Evolutionary conservation across 2,888 invertebrate genomes (phyloP), one percentile per base, ranked within the genome.

Genomic region (Amphipoea oculea): DNA sequence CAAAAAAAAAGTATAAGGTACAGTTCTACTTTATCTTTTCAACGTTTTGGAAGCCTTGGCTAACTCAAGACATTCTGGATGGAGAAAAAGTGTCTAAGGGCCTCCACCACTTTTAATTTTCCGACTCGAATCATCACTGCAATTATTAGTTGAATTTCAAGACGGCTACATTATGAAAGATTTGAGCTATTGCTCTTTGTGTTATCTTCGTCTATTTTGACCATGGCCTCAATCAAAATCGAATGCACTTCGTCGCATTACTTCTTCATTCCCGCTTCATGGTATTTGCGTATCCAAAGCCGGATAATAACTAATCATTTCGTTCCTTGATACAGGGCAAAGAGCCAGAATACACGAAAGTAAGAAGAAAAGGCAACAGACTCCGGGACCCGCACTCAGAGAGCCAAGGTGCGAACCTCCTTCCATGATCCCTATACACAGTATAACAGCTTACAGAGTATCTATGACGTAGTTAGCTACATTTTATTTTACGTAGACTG

Each of bases 311-410:
- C 57, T 1, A 40, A 40, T 20, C 0, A 36, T 65, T 45, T 45
- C 4, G 23, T 12, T 40, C 40, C 5, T 65, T 23, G 40, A 40
- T 23, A 79, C 95, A 98, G 98, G 98, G 97, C 89, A 98, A 98
- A 96, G 98, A 98, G 93, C 98, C 98, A 81, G 98, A 98, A 94
- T 98, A 98, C 92, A 98, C 98, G 7, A 98, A 98, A 97, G 98
- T 98, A 40, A 97, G 98, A 92, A 98, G 98, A 98, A 98, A 98
- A 98, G 98, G 98, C 87, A 98, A 98, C 86, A 97, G 98, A 91
- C 97, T 98, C 78, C 97, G 98, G 80, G 98, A 98, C 94, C 98
- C 98, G 23, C 98, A 98, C 95, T 98, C 98, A 4, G 98, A 98
- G 94, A 98, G 98, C 93, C 98, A 98, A 98, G 98, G 86, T 86